Evolutionary conservation across 2,888 invertebrate species (phyloP), one percentile per base, ranked within the genome.

Genomic region (Griposia aprilina): DNA sequence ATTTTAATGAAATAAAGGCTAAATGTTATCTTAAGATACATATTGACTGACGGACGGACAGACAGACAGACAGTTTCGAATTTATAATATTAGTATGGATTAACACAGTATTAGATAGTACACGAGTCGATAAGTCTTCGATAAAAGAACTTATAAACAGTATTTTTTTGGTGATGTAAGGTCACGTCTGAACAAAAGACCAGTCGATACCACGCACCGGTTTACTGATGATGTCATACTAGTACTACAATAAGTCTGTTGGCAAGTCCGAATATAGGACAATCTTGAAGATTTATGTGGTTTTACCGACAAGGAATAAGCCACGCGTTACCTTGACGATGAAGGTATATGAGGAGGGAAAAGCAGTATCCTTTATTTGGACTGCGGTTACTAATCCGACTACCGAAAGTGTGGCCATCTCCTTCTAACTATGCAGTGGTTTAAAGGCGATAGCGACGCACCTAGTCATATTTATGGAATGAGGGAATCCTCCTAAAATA

Each of bases 101-200:
- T 55, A 80, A 79, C 67, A 60, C n/a, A 17, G 41, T 36, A 72
- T 55, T 52, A 26, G 36, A 66, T 73, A 52, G 41, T 70, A 63
- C 63, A 59, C 50, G 45, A 74, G 41, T 66, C 30, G 67, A 41
- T 73, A 62, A 17, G 45, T 67, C 66, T 70, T 57, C n/a, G 55
- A 76, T 66, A 60, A 62, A 81, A 76, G 72, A 73, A 66, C 59
- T 41, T 75, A 69, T 75, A 75, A 66, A 86, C 66, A 55, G 55
- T 30, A 30, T 41, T 63, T 62, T 76, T 82, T 82, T 78, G 74
- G 41, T 26, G 15, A 7, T 55, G 59, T 74, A 83, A 84, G 84
- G 84, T 86, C 84, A 78, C 45, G 26, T 50, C 20, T 70, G 20
- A 48, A 79, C 78, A 82, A 80, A 80, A 81, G 77, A 71, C 41